These are phyloP conservation scores for Anas georgica DNA, from an alignment of 2,797 vertebrate genomes.

Conservation along the genomic window DNA sequence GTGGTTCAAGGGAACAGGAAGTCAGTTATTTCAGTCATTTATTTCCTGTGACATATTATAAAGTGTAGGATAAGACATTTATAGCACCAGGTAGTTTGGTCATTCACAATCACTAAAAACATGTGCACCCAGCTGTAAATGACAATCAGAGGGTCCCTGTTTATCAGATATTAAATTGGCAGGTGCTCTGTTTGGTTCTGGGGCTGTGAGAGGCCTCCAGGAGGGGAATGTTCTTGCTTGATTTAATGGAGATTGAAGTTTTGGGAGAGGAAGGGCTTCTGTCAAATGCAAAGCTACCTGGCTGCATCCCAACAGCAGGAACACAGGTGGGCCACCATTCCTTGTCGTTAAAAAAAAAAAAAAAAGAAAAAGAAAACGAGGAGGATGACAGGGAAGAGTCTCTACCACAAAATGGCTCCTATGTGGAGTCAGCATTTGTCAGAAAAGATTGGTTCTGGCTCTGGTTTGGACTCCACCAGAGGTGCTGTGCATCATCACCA, in stretches of 20 bases:
- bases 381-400: rapidly evolving
- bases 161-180: conserved; percentile 29
- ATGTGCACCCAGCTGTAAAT: conserved; percentile 45
- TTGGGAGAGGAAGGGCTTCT: neutral
- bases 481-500: neutral
- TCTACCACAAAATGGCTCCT: neutral
- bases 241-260: neutral
- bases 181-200: neutral
- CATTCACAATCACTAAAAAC: conserved; percentile 60
- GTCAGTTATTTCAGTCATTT: conserved; percentile 1
- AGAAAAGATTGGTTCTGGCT: neutral
- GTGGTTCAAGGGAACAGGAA: neutral
- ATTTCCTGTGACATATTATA: conserved; percentile 25
- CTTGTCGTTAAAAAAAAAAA: neutral
- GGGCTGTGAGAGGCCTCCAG: neutral
- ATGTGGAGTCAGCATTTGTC: neutral
- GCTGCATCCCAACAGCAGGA: neutral
- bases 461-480: neutral
- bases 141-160: neutral
- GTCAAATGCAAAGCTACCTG: neutral
- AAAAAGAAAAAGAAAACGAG: neutral
- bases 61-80: conserved; percentile 41
- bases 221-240: neutral
- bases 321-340: neutral
- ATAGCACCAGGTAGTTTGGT: conserved; percentile 9